Evolutionary conservation across 2,888 invertebrate genomes (phyloP).

Genomic region (Heliconius erato): DNA sequence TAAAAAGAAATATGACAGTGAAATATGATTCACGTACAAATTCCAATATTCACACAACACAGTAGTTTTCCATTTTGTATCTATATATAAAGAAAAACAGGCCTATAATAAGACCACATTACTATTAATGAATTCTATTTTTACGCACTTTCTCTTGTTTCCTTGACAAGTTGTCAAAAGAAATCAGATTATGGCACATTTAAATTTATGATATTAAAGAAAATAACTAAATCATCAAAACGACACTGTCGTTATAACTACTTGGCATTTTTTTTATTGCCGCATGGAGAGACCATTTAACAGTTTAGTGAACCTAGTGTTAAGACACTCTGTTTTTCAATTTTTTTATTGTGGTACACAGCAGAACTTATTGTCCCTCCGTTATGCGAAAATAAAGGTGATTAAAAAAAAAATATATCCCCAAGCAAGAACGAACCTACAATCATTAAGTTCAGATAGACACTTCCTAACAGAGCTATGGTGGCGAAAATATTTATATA

Average conservation of each 20-base stretch:
- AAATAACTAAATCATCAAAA: background rate
- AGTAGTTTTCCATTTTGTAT: background rate
- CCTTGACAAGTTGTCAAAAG: background rate
- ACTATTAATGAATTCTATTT: slow-evolving; percentile 7
- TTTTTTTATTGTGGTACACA: background rate
- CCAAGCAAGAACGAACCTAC: background rate
- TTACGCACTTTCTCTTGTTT: background rate
- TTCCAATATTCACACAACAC: background rate
- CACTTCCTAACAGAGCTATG: background rate
- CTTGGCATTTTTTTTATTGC: no score
- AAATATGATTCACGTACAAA: slow-evolving; percentile 1
- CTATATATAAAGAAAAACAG: background rate
- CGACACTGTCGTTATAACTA: background rate
- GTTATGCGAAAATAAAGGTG: background rate
- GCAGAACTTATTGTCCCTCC: background rate
- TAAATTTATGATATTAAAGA: background rate
- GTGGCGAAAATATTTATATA: background rate
- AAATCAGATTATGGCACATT: background rate
- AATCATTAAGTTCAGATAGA: background rate
- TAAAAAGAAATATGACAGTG: background rate
- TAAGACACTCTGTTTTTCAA: no score
- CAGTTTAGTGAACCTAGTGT: no score
- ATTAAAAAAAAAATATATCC: background rate
- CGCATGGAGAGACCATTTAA: no score
- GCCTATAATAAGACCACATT: background rate